phyloP scores from a whole-genome alignment of 2,888 invertebrate species.

The Trichogramma evanescens region DNA sequence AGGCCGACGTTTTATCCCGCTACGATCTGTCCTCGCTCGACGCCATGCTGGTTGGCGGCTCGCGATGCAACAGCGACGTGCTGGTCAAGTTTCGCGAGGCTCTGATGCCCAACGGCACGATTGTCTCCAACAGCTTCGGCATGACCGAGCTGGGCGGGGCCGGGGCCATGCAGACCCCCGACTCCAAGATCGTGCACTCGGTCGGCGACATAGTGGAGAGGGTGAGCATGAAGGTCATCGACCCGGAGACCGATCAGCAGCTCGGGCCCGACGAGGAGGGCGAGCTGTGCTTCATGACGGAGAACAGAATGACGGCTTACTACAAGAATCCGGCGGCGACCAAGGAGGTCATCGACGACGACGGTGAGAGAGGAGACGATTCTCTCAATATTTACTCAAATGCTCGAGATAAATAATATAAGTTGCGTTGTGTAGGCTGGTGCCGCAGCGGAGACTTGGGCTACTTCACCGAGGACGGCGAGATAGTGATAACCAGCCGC shows the following conservation, averaged over 20 bases:
- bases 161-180: neutral
- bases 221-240: slow-evolving; percentile 29
- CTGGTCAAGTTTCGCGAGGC: no score
- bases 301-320: slow-evolving; percentile 50
- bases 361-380: slow-evolving; percentile 33
- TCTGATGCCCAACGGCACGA: no score
- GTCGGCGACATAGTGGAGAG: slow-evolving; percentile 25
- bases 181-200: slow-evolving; percentile 24
- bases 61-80: no score
- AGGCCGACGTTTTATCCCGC: no score
- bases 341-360: slow-evolving; percentile 46
- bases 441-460: slow-evolving; percentile 39
- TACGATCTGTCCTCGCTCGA: no score
- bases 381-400: no score
- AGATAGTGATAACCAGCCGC: slow-evolving; percentile 36
- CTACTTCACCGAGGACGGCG: slow-evolving; percentile 33
- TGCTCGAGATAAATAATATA: no score
- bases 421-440: no score
- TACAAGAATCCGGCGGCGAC: slow-evolving; percentile 53
- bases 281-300: slow-evolving; percentile 22
- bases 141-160: neutral
- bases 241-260: slow-evolving; percentile 19
- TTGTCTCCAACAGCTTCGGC: neutral
- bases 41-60: no score
- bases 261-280: slow-evolving; percentile 31